Conservation (phyloP, 2,113 vertebrate genomes). For the Azemiops feae region DNA sequence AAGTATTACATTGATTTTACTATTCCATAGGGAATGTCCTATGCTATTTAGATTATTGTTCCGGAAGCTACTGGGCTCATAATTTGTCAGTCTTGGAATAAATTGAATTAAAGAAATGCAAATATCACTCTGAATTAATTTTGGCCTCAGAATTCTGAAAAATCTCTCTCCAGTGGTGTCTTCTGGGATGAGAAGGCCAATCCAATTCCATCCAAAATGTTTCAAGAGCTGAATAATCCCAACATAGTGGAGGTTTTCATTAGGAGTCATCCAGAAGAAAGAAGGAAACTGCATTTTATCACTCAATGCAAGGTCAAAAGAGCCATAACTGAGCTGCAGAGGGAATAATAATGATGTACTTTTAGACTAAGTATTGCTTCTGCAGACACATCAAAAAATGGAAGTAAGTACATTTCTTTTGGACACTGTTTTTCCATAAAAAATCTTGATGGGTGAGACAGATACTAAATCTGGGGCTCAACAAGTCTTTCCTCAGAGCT, state of each 20-base stretch:
- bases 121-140: background rate
- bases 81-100: background rate
- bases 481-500: background rate
- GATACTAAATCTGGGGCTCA: background rate
- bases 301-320: background rate
- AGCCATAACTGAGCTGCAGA: background rate
- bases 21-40: fast-evolving
- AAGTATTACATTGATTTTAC: background rate
- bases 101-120: background rate
- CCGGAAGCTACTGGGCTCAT: fast-evolving
- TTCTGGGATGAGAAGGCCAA: background rate
- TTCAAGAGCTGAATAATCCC: background rate
- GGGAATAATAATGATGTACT: background rate
- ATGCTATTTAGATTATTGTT: background rate
- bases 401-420: background rate
- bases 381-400: background rate
- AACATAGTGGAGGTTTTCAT: background rate
- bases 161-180: background rate
- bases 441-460: background rate
- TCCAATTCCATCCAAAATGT: background rate
- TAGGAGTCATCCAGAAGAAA: background rate
- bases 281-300: background rate
- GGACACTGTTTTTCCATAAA: background rate
- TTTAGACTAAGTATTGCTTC: background rate
- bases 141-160: background rate